phyloP scores from a whole-genome alignment of 2,888 invertebrate genomes.

The Patella ulyssiponensis region DNA sequence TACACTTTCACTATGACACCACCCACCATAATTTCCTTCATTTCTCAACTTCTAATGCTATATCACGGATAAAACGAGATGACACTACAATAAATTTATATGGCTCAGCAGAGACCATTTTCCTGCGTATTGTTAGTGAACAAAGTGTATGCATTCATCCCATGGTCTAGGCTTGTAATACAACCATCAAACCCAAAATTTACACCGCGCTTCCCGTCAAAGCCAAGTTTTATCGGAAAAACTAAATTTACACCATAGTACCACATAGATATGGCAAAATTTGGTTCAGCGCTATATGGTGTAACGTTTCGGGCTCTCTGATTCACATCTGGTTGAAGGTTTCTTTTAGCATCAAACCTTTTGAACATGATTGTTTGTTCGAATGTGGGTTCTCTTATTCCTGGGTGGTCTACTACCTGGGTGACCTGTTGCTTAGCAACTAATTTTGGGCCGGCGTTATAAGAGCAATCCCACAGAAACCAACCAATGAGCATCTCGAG shows the following conservation, averaged over 20 bases:
- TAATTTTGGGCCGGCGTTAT: slow-evolving; percentile 68
- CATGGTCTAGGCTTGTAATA: neutral
- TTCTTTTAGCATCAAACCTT: slow-evolving; percentile 33
- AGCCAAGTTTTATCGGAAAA: slow-evolving; percentile 15
- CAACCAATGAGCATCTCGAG: slow-evolving; percentile 64
- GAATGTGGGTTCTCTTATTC: slow-evolving; percentile 53
- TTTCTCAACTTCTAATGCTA: too few species aligned
- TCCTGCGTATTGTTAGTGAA: too few species aligned
- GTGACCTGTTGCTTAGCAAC: slow-evolving; percentile 72
- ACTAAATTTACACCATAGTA: slow-evolving; percentile 37
- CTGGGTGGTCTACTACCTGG: slow-evolving; percentile 71
- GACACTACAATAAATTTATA: too few species aligned
- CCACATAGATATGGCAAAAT: slow-evolving; percentile 41
- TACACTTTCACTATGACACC: too few species aligned
- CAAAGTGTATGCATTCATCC: too few species aligned
- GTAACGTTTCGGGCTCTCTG: slow-evolving; percentile 34
- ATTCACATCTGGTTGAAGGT: slow-evolving; percentile 36
- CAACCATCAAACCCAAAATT: neutral
- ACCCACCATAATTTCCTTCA: too few species aligned
- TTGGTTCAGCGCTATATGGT: slow-evolving; percentile 24
- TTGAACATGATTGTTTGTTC: slow-evolving; percentile 57
- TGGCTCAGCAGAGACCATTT: too few species aligned
- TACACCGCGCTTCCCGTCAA: neutral
- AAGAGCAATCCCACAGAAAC: slow-evolving; percentile 60
- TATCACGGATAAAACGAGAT: too few species aligned